phyloP scores from a whole-genome alignment of 2,888 invertebrate species.

The Gibbula magus region DNA sequence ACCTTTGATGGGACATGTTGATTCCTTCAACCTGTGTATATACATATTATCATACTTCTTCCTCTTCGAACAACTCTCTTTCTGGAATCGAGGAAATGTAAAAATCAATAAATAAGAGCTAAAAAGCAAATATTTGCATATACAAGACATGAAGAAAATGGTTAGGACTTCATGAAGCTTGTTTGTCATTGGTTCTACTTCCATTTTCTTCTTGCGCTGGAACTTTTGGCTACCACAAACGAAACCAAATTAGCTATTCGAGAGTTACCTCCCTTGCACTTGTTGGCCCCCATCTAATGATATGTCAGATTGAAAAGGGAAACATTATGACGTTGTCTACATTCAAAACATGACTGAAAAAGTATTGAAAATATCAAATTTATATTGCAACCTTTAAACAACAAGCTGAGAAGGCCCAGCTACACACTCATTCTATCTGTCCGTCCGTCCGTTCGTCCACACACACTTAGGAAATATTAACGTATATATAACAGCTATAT shows the following conservation, averaged over 20 bases:
- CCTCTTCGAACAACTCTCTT: too few species aligned
- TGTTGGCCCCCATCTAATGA: not conserved
- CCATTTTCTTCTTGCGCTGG: too few species aligned
- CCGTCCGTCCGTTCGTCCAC: not conserved
- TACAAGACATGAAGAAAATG: too few species aligned
- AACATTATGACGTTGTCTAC: not conserved
- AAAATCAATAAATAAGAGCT: too few species aligned
- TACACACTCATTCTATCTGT: not conserved
- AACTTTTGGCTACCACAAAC: too few species aligned
- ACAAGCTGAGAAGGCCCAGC: not conserved
- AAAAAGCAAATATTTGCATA: too few species aligned
- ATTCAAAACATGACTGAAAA: constrained; percentile 10
- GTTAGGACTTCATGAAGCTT: too few species aligned
- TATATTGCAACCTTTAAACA: constrained; percentile 12
- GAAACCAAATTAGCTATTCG: not conserved
- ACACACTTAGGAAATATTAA: not conserved
- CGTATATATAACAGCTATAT: not conserved
- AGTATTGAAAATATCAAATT: constrained; percentile 12
- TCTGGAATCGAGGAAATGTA: too few species aligned
- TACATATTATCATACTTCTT: too few species aligned
- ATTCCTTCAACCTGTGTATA: too few species aligned
- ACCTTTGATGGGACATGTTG: too few species aligned
- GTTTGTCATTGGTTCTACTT: too few species aligned
- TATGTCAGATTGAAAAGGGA: not conserved
- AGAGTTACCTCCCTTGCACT: not conserved